Percentiles rank a stretch among this genome's conserved stretches.
Conservation (phyloP, 2,888 invertebrate genomes). For the Leptinotarsa tumamoca region DNA sequence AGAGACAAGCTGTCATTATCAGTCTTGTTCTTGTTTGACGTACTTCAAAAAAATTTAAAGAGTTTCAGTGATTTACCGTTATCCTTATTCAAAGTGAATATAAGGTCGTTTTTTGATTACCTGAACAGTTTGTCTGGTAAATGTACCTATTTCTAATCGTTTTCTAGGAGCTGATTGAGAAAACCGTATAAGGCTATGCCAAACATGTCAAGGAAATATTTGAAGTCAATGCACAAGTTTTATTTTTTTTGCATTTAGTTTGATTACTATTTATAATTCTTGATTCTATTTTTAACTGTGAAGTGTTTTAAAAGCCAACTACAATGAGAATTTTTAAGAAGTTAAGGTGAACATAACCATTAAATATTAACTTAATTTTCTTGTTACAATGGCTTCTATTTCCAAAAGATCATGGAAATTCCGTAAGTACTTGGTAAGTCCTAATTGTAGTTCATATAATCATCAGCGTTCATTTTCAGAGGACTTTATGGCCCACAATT, state of each 20-base stretch:
- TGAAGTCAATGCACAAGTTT: slow-evolving; percentile 44
- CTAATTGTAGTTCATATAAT: neutral
- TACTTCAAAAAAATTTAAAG: slow-evolving; percentile 44
- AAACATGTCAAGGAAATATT: slow-evolving; percentile 60
- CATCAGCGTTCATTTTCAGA: slow-evolving; percentile 70
- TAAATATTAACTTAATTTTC: slow-evolving; percentile 37
- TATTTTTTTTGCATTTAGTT: slow-evolving; percentile 45
- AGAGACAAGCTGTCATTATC: no score
- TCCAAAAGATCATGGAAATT: slow-evolving; percentile 84
- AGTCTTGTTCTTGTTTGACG: slow-evolving; percentile 14
- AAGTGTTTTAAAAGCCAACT: slow-evolving; percentile 35
- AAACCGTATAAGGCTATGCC: slow-evolving; percentile 56
- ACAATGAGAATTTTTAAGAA: slow-evolving; percentile 59
- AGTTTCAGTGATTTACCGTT: slow-evolving; percentile 43
- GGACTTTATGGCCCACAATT: slow-evolving; percentile 88
- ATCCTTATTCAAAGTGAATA: slow-evolving; percentile 44
- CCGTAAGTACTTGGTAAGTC: slow-evolving; percentile 72
- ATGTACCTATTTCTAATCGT: slow-evolving; percentile 2
- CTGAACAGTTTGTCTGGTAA: slow-evolving; percentile 2
- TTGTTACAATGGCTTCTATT: slow-evolving; percentile 61
- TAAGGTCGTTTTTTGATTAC: slow-evolving; percentile 46
- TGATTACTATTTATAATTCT: slow-evolving; percentile 48
- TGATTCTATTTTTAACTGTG: slow-evolving; percentile 51
- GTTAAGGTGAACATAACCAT: slow-evolving; percentile 57
- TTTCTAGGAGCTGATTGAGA: slow-evolving; percentile 39